Evolutionary conservation across 2,888 invertebrate genomes (phyloP), one percentile per base, ranked within the genome.

Genomic region (Pandemis heparana): DNA sequence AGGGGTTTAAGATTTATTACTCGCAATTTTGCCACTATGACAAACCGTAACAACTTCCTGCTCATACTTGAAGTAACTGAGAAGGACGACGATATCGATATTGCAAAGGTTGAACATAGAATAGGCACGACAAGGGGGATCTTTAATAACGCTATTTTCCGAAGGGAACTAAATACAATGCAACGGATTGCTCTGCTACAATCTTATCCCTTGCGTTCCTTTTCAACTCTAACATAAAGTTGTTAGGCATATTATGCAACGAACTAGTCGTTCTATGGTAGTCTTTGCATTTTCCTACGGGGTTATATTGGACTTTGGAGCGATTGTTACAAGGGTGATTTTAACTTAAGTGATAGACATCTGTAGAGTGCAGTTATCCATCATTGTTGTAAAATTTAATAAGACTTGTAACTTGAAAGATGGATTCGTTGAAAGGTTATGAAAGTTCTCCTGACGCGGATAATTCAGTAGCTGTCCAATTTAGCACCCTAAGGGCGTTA

Each of bases 371-470:
- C 80, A 76, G 81, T 86, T 83, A 90, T 90, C 87, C 87, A 91
- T 92, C 89, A 89, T 89, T 83, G 86, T 87, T 88, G 82, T 77
- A 79, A 83, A 85, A 85, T 91, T 86, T 90, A 92, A 90, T 91
- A 89, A 89, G 84, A 86, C 80, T 85, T 82, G 80, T 83, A 84
- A 88, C 23, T 56, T 56, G 90, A 89, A 82, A 80, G 85, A 90
- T 89, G 87, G 77, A 76, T 74, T 76, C 77, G 79, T 66, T 79
- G 81, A 87, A 81, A 82, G 83, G 77, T 77, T 79, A 75, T 59
- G 87, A 83, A 80, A 80, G 75, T 75, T 85, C 78, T 67, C 43
- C 75, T 78, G 76, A 67, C 73, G 77, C 80, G 78, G 81, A 76
- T 80, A 82, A 83, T 84, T 80, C 63, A 69, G 74, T 68, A 60